Evolutionary conservation across 2,888 invertebrate genomes (phyloP), one percentile per base, ranked within the genome.

Genomic region (Deilephila elpenor): DNA sequence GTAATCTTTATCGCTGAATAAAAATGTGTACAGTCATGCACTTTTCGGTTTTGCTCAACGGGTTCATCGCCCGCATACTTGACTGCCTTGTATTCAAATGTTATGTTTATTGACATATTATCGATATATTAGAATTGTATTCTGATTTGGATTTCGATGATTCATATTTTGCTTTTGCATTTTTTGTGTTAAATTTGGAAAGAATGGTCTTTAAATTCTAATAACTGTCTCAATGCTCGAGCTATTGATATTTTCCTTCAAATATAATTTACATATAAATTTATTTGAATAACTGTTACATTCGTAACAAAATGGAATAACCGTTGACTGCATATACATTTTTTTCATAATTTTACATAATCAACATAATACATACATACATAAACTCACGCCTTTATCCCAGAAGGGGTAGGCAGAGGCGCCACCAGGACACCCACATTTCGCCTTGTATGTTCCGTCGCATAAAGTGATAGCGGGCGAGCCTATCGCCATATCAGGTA

Each of bases 1-100:
- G 78, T 76, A 80, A 78, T 79, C 80, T 82, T 81, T 81, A 79
- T 80, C 64, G 75, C 75, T 64, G 79, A 75, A 76, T 83, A 77
- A 78, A 78, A 75, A 81, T 80, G 75, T 79, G 77, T 77, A 74
- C 72, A 37, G 78, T 79, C 78, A 79, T 79, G 78, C 77, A 79
- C 77, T 78, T 77, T 79, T 78, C 75, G 77, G 73, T 73, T 70
- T 77, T 75, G 59, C 61, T 75, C 67, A 71, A 77, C 72, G 74
- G 76, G 77, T 73, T 78, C 79, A 72, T 80, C 77, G 67, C 44
- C 67, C 67, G 6, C 67, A 25, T 44, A 37, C 64, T 67, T 51
- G 25, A 25, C 44, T 67, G 67, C 44, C 51, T 67, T 25, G 67
- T 25, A 67, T 67, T 67, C 6, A 67, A 51, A 51, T 25, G 11